phyloP scores from a whole-genome alignment of 2,888 invertebrate species.

The Ophion obscuratus region DNA sequence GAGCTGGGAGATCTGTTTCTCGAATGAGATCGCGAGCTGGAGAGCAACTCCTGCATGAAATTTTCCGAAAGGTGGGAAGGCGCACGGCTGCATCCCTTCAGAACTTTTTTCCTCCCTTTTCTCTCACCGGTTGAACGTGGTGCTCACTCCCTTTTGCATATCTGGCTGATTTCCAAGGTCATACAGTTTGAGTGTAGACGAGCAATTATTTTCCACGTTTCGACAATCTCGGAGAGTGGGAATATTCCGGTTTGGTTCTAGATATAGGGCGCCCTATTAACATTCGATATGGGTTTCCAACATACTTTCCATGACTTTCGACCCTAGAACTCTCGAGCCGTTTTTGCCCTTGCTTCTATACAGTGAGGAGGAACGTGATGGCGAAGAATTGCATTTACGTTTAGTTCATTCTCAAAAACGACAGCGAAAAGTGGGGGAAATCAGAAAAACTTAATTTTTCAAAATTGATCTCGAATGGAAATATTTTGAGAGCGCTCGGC shows the following conservation, averaged over 20 bases:
- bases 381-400: no score
- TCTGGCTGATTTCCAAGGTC: conserved; percentile 36
- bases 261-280: neutral
- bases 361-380: no score
- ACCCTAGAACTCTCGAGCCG: no score
- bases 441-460: no score
- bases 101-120: conserved; percentile 32
- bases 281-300: neutral
- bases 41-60: conserved; percentile 43
- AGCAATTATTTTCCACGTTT: neutral
- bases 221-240: neutral
- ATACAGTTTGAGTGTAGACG: neutral
- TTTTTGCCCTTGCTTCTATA: no score
- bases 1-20: conserved; percentile 33
- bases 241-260: neutral
- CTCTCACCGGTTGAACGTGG: neutral
- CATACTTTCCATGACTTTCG: no score
- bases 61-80: conserved; percentile 35
- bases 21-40: conserved; percentile 34
- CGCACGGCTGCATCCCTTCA: conserved; percentile 31
- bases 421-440: no score
- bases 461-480: no score
- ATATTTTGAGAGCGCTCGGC: no score
- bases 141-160: neutral
- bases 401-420: no score